Base-by-base conservation (phyloP, 2,888 invertebrate species). In the Campoplex nolae region DNA sequence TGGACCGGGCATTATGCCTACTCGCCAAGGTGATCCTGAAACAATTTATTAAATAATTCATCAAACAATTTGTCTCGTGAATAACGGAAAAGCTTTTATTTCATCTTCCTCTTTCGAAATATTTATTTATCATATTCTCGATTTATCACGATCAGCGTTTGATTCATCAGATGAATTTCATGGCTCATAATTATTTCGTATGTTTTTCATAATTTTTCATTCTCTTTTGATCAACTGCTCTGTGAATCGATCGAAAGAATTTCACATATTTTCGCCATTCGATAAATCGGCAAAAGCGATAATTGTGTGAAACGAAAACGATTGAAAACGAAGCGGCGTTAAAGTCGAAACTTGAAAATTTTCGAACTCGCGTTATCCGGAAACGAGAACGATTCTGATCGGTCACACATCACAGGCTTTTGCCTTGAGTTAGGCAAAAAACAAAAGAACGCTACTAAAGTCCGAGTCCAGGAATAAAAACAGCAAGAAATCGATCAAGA, bases 11-110 rank as follows among this genome's bases (percentile, higher is more conserved):
- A 98, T 97, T 94, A 98, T 97, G 95, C 97, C 97, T 93, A 98
- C 97, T 95, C 97, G 97, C 98, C 98, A 98, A 95, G 98, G 98
- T 95, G 98, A 98, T 92, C 98, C 98, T 98, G 95, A 79, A 95
- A 95, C 87, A 78, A 84, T 91, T 90, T 90, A 73, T 84, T 84
- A 82, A 23, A 23, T 38, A 38, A 65, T 75, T 28, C 0, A 70
- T 23, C 13, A 48, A 81, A 32, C 32, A 1, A 68, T 54, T 76
- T 74, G 3, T 28, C 56, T 28, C 9, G 65, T 28, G 45, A 32
- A 32, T 16, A 32, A 16, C 32, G 32, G 1, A 4, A 32, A 62
- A 32, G 32, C 1, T n/a, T 62, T 62, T 0, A 16, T 62, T 3
- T 32, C 28, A 4, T 4, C 6, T 38, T 38, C 4, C 4, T 38